Conservation (phyloP, 2,888 invertebrate genomes). For the Drosophila melanosoma region DNA sequence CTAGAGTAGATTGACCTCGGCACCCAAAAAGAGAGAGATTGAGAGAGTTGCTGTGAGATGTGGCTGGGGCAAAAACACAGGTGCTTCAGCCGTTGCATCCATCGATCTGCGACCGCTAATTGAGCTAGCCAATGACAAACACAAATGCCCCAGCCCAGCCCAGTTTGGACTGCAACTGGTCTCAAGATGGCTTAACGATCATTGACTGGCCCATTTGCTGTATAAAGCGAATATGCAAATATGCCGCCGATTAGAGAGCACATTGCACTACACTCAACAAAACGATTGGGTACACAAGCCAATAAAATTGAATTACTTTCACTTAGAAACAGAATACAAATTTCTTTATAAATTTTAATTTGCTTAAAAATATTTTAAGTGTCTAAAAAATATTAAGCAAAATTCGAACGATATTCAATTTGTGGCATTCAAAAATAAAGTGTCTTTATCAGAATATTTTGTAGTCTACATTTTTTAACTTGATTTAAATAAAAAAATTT, state of each 20-base stretch:
- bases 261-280: constrained; percentile 36
- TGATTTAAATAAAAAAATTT: background rate
- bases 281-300: background rate
- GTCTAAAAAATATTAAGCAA: background rate
- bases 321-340: background rate
- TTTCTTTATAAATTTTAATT: background rate
- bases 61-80: constrained; percentile 34
- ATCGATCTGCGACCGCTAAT: constrained; percentile 66
- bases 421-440: background rate
- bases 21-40: background rate
- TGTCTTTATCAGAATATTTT: background rate
- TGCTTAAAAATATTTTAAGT: background rate
- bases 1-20: constrained; percentile 57
- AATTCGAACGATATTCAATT: background rate
- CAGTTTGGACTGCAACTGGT: constrained; percentile 46
- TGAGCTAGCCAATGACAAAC: constrained; percentile 74
- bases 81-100: constrained; percentile 47
- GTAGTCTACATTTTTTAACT: background rate
- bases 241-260: constrained; percentile 74
- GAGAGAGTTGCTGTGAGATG: background rate
- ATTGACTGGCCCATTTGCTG: constrained; percentile 76
- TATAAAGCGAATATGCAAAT: constrained; percentile 77
- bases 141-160: constrained; percentile 53
- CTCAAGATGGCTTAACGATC: constrained; percentile 75
- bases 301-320: background rate